Base-by-base conservation (phyloP, 1,140 invertebrate species). In the Magallana gigas region DNA sequence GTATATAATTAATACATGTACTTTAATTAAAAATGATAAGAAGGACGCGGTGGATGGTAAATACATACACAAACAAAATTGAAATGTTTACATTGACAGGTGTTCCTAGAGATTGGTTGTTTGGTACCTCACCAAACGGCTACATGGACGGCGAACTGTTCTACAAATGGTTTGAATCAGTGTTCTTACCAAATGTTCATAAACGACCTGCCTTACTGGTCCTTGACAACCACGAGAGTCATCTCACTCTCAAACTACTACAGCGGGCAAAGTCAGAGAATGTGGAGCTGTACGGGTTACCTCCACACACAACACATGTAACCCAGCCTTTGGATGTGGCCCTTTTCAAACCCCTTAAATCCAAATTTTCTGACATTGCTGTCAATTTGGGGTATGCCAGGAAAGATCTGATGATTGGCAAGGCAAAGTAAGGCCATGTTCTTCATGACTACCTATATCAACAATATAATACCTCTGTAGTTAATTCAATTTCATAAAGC, bases 221-320 rank as follows among this genome's bases (percentile, higher is more conserved):
- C 6, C 64, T 86, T 16, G 85, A 86, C 57, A 86, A 86, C 80
- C 85, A 86, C 59, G 85, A 86, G 16, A 80, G 16, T 14, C 85
- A 86, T 58, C 48, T 86, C 8, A 80, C n/a, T 59, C 14, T 86
- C 4, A 56, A 58, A 11, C 16, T 59, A 0, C 48, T 86, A 9
- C 57, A 86, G 57, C 16, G 18, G 8, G 64, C 85, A 3, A 86
- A 29, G 11, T 57, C 58, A 57, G 57, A 86, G 14, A 18, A 36
- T 16, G 71, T 86, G 4, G 56, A 62, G 4, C 12, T 86, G 5
- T 6, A 80, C 57, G 85, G 57, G 7, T 62, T 87, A 16, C 85
- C 76, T 14, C 23, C 9, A 0, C 85, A 87, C 23, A 87, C 76
- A 3, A 83, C 85, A 7, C 58, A 83, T n/a, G 82, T 87, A 11